These are phyloP conservation scores for Thamnophis sirtalis DNA, from an alignment of 2,113 vertebrate species.

Conservation along the genomic window DNA sequence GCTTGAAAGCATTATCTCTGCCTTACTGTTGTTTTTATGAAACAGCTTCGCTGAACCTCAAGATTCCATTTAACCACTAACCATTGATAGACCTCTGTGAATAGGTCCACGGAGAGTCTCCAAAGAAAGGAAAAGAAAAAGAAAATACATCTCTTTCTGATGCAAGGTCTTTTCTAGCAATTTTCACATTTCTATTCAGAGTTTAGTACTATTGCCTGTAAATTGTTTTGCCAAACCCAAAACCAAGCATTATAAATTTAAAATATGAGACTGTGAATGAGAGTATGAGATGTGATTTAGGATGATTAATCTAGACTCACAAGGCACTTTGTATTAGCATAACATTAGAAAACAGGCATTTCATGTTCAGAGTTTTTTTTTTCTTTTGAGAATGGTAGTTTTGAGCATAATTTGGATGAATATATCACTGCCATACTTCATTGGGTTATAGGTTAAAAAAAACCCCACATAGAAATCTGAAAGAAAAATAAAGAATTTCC, in stretches of 20 bases:
- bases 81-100: background rate
- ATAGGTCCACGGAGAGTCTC: background rate
- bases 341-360: background rate
- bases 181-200: background rate
- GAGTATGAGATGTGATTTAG: background rate
- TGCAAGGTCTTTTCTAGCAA: background rate
- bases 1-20: background rate
- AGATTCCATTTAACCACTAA: background rate
- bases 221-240: slow-evolving; percentile 9
- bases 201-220: slow-evolving; percentile 11
- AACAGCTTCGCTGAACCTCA: background rate
- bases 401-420: slow-evolving; percentile 7
- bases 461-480: background rate
- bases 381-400: slow-evolving; percentile 8
- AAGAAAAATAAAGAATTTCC: background rate
- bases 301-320: background rate
- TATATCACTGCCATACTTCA: slow-evolving; percentile 3
- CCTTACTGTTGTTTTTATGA: background rate
- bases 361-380: background rate
- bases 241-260: slow-evolving; percentile 22
- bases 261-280: rapidly evolving
- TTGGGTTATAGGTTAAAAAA: background rate
- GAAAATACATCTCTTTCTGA: slow-evolving; percentile 19
- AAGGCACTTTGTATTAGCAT: background rate
- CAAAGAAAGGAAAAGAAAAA: background rate